Base-by-base conservation (phyloP, 1,140 invertebrate species). In the Stenopsyche tienmushanensis region DNA sequence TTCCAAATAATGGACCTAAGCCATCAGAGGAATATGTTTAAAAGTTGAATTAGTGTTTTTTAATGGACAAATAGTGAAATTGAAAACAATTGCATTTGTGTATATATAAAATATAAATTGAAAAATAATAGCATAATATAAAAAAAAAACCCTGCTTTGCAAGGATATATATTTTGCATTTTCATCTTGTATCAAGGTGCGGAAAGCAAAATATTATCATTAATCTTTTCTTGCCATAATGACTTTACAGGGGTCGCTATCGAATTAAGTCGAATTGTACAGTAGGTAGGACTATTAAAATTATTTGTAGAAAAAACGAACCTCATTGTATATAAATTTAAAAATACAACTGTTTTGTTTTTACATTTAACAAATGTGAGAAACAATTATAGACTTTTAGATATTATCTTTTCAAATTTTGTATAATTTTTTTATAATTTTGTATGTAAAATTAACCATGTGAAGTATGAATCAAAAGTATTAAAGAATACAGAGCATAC, bases 21-120 rank as follows among this genome's bases (percentile, higher is more conserved):
- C 87, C 89, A 47, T 90, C 89, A 10, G 90, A 91, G 77, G 90
- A 91, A 75, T 91, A 91, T 75, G 90, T 91, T 73, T 91, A 72
- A 77, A 71, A 62, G 26, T 44, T 24, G 24, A 13, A 54, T 44
- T 52, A 65, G 58, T 65, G 62, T 65, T 65, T 58, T 41, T 45
- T 45, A 62, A 69, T 44, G 63, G 64, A 66, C 67, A 64, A 62
- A 66, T 70, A 70, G 68, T 70, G 64, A 70, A 70, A 66, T 70
- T 70, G 47, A n/a, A n/a, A n/a, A 66, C 39, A 25, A 64, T 55
- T 52, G 21, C 62, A 34, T 25, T 42, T 64, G 34, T 66, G 57
- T 70, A 70, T 58, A 65, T 68, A 65, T 49, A 41, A 17, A 66
- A 62, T 55, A 52, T 44, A 66, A 44, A 29, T 60, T 47, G 42